These are phyloP conservation scores for Drosophila arizonae DNA, from an alignment of 1,140 invertebrate species.

Conservation along the genomic window DNA sequence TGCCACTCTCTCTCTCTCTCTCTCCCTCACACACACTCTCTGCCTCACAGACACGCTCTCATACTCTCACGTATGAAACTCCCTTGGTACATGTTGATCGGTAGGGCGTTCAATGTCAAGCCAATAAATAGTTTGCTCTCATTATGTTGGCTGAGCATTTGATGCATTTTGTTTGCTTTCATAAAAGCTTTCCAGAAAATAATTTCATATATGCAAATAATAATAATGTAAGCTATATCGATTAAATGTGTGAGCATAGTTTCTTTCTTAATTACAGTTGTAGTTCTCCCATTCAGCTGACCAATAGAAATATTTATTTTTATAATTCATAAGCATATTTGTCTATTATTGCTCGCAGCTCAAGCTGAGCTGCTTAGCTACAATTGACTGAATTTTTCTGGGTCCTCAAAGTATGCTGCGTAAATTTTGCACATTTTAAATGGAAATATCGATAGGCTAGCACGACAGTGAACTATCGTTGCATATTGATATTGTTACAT, in stretches of 20 bases:
- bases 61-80: neutral
- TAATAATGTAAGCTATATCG: no score
- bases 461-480: neutral
- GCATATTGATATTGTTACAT: slow-evolving; percentile 10
- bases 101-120: slow-evolving; percentile 40
- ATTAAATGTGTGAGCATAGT: no score
- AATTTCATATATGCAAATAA: no score
- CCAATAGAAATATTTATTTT: no score
- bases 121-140: neutral
- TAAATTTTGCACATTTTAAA: no score
- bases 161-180: no score
- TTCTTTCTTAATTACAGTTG: no score
- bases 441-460: neutral
- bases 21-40: slow-evolving; percentile 3
- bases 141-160: no score
- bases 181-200: no score
- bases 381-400: neutral
- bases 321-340: neutral
- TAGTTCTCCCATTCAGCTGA: no score
- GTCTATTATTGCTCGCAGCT: neutral
- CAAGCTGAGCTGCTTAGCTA: neutral
- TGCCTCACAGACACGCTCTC: neutral
- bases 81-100: neutral
- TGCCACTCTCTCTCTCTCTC: slow-evolving; percentile 1
- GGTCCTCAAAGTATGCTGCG: neutral